Conservation (phyloP, 2,797 vertebrate genomes). For the Acridotheres tristis region DNA sequence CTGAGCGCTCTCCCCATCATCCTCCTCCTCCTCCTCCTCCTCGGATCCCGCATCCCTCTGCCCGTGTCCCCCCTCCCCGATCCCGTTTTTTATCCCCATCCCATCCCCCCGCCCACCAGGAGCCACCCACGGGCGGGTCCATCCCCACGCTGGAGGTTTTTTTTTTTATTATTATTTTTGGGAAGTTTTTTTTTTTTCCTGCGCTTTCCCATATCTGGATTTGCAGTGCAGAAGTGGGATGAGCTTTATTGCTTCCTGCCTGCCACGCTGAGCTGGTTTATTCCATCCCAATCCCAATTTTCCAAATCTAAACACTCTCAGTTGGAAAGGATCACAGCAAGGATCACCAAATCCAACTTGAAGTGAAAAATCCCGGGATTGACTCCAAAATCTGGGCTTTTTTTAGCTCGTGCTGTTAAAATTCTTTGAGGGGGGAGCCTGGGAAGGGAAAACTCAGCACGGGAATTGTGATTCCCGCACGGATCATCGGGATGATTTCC, state of each 20-base stretch:
- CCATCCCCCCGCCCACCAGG: background rate
- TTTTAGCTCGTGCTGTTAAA: background rate
- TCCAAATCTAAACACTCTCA: accelerated
- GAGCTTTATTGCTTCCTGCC: background rate
- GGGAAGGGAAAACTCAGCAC: accelerated
- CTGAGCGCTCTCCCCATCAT: background rate
- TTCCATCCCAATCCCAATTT: background rate
- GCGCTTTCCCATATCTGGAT: accelerated
- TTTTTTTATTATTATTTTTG: too few species aligned
- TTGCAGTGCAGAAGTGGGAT: background rate
- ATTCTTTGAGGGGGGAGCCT: background rate
- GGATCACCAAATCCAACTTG: accelerated
- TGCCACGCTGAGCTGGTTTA: accelerated
- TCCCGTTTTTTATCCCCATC: too few species aligned
- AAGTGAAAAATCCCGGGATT: background rate
- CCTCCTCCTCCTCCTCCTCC: too few species aligned
- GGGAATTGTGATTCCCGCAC: accelerated
- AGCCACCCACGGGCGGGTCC: background rate
- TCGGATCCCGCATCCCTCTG: background rate
- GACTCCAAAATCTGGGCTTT: accelerated
- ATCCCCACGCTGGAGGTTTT: background rate
- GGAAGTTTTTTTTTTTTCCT: too few species aligned
- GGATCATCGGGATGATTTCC: background rate
- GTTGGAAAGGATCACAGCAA: background rate
- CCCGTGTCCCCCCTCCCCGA: too few species aligned